Evolutionary conservation across 1,140 invertebrate species (phyloP).

Genomic region (Oryzaephilus surinamensis): DNA sequence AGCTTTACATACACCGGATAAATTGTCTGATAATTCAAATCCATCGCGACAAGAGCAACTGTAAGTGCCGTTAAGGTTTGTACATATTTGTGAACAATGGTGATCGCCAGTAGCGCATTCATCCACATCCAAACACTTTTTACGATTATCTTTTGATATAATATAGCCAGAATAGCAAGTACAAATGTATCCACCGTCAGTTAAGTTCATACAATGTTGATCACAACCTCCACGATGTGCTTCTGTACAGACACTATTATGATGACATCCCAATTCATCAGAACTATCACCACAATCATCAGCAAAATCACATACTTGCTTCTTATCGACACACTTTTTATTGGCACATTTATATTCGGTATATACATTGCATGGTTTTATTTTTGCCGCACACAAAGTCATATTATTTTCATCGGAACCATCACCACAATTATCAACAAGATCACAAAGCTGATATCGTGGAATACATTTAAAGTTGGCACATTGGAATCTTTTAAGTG

Average conservation of each 20-base stretch:
- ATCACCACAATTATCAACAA: conserved; percentile 85
- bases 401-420: conserved; percentile 89
- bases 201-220: conserved; percentile 81
- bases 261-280: conserved; percentile 85
- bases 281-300: conserved; percentile 77
- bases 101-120: conserved; percentile 77
- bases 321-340: conserved; percentile 73
- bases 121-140: conserved; percentile 78
- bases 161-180: conserved; percentile 79
- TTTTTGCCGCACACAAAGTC: conserved; percentile 65
- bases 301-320: conserved; percentile 71
- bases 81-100: conserved; percentile 85
- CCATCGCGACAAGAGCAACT: conserved; percentile 78
- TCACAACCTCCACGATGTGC: conserved; percentile 79
- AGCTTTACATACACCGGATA: conserved; percentile 73
- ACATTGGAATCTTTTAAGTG: conserved; percentile 73
- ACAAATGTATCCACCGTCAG: conserved; percentile 77
- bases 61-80: conserved; percentile 85
- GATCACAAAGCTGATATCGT: conserved; percentile 69
- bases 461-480: conserved; percentile 81
- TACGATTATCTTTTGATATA: conserved; percentile 60
- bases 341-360: conserved; percentile 84
- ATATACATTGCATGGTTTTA: conserved; percentile 60
- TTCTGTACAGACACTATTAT: conserved; percentile 59
- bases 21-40: conserved; percentile 61